Base-by-base conservation (phyloP, 2,888 invertebrate genomes). In the Idaea aversata region DNA sequence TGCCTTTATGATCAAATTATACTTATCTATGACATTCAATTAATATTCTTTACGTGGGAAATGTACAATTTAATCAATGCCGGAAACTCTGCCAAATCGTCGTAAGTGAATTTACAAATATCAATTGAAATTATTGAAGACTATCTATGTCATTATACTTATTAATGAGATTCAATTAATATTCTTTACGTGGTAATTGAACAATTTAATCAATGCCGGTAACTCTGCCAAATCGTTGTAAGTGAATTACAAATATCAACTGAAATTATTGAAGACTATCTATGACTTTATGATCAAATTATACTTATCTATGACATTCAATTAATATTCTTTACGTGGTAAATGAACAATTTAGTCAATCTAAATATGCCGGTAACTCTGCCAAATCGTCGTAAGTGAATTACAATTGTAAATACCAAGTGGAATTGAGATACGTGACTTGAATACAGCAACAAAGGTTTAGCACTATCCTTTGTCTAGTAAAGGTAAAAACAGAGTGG, bases 361-460 rank as follows among this genome's bases (percentile, higher is more conserved):
- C 61, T 62, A 63, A 63, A 65, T 62, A 35, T 65, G 60, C 61
- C 68, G 61, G 68, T 62, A 66, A 62, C 69, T 68, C 63, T 68
- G 70, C 72, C 73, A 74, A 72, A 75, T 68, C 70, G 67, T 36
- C 63, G 67, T 68, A 69, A 72, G 63, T 67, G 61, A 70, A 74
- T 75, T 70, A 72, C 69, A 72, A 71, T 72, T 72, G 72, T 70
- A 67, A 72, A 74, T 71, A 70, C 63, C 36, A 64, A 69, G 67
- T 10, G 47, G 10, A 47, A 47, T 47, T 65, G 66, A 65, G 75
- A 70, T 13, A 47, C 47, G 47, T 47, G 47, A 47, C 47, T 47
- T 47, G 47, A 47, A 47, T 47, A 7, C 47, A 13, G 47, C 47
- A 47, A 47, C 47, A 47, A 47, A 47, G 47, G 47, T 47, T 25